Base-by-base conservation (phyloP, 2,888 invertebrate species). In the Lamellibrachia satsuma region DNA sequence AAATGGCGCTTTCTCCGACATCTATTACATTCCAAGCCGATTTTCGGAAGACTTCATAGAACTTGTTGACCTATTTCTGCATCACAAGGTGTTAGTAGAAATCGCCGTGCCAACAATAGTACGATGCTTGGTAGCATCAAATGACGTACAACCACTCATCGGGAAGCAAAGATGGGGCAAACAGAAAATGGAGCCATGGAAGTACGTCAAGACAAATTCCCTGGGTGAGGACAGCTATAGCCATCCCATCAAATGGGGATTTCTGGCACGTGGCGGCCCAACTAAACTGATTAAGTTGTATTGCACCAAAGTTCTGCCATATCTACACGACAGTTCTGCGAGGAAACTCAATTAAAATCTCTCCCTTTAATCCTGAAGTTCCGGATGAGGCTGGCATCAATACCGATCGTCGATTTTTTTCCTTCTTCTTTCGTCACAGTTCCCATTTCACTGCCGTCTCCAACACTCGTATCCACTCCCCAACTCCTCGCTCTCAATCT, bases 41-140 rank as follows among this genome's bases (percentile, higher is more conserved):
- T 92, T 93, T 3, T 92, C 94, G 6, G 27, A 52, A 6, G 90
- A 93, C 0, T 94, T 93, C 92, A 22, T 92, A 11, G 91, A 93
- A 51, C 90, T 94, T 9, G 91, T 92, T 7, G 90, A 92, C 7
- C 8, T 94, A 9, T 94, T 94, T 92, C 92, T 93, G 4, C 39
- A 92, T n/a, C 51, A 93, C n/a, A n/a, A 93, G n/a, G 93, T 94
- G 6, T 94, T 94, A 60, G 75, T 94, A 52, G 94, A 94, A 92
- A 93, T 94, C 11, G 94, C 94, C 52, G 92, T 94, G 52, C 93
- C 94, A 7, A 93, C 93, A 2, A 92, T 94, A 2, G 55, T 94
- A 4, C 52, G 90, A 7, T 94, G 94, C 90, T 91, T 94, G 51
- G 93, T 90, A 51, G 55, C 39, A 0, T 91, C 92, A 0, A 93